Base-by-base conservation (phyloP, 2,113 vertebrate species). In the Sebastes fasciatus region DNA sequence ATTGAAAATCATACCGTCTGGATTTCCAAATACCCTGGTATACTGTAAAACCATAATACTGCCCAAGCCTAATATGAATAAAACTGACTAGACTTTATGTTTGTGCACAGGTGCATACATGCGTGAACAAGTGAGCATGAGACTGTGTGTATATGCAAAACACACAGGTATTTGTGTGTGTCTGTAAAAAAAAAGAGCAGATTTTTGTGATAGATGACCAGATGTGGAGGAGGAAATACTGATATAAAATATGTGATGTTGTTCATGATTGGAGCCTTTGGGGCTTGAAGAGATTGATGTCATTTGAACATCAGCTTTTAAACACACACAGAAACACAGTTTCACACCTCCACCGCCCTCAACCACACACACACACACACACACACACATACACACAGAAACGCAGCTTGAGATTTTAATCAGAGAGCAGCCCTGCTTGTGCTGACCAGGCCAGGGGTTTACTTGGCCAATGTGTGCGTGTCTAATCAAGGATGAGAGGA, bases 401-500 rank as follows among this genome's bases (percentile, higher is more conserved):
- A 82, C 63, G 80, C 55, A 74, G 54, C 54, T 74, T 77, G 86
- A 92, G 88, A 85, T 92, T 91, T 89, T 91, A 94, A 94, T 95
- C 93, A 93, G 85, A 80, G 85, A 58, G 70, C 42, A 77, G 84
- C 77, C 40, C 83, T 74, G 77, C 67, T 65, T 63, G 79, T 87
- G 82, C 83, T 91, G 90, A 90, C 90, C 90, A 86, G 91, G 91
- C 84, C 89, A 88, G 79, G 74, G 85, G 82, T 89, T 91, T 86
- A 83, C 82, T 88, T 86, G 91, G 80, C 89, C 87, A 72, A 54
- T 58, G 78, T 74, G 85, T 84, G 83, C 67, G 42, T 74, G 91
- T 93, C 92, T 95, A 94, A 95, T 95, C 93, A 95, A 92, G 87
- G 92, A 90, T 86, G 87, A 91, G 90, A 88, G 71, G 85, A 91